Percentiles rank a stretch among this genome's conserved stretches.
Evolutionary conservation across 2,113 vertebrate genomes (phyloP).

Genomic region (Muntiacus muntjak): DNA sequence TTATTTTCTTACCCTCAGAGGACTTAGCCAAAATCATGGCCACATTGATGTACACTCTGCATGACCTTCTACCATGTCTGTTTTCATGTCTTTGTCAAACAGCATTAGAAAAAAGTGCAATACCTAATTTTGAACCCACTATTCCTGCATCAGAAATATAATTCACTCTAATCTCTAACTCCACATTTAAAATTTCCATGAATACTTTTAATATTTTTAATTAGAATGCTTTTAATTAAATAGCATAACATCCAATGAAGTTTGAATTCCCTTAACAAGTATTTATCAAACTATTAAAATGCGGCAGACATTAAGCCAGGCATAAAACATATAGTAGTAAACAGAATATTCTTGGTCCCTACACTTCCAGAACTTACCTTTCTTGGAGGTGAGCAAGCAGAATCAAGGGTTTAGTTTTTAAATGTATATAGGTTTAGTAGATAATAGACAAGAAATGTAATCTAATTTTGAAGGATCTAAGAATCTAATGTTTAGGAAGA

Average conservation of each 20-base stretch:
- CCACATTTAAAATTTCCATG: background rate
- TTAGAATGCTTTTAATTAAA: background rate
- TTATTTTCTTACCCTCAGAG: background rate
- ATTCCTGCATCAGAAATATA: background rate
- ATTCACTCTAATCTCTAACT: background rate
- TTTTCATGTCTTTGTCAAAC: background rate
- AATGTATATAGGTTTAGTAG: background rate
- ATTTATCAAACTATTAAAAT: background rate
- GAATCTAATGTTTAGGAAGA: background rate
- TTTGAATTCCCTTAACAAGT: background rate
- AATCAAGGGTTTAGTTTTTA: background rate
- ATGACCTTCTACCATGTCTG: background rate
- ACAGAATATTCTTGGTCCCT: background rate
- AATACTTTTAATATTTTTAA: background rate
- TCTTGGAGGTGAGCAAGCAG: background rate
- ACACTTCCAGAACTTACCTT: background rate
- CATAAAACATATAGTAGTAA: background rate
- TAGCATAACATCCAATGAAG: background rate
- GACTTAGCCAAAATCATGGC: background rate
- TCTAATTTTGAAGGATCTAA: background rate
- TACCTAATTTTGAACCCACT: background rate
- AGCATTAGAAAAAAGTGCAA: background rate
- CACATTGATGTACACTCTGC: background rate
- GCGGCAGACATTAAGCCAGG: background rate
- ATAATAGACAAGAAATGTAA: background rate